Evolutionary conservation across 2,888 invertebrate species (phyloP), one percentile per base, ranked within the genome.

Genomic region (Syrista parreyssii): DNA sequence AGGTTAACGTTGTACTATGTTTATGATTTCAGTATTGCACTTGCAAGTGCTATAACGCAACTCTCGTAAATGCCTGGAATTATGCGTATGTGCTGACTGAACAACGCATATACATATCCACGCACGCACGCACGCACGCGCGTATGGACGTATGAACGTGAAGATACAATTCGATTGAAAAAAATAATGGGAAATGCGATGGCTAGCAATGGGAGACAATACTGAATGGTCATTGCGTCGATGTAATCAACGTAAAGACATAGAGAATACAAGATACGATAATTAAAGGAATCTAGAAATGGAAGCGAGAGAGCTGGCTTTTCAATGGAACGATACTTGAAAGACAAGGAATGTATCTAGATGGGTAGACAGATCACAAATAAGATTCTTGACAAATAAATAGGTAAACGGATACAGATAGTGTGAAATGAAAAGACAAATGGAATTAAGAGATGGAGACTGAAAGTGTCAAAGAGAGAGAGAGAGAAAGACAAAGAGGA

Each of bases 191-290:
- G 88, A 87, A 88, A 90, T 86, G 86, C 89, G 88, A 88, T 89
- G 86, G 88, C 87, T 89, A 90, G 90, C 89, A 86, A 88, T 89
- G 89, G 91, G 90, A 91, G 87, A 87, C 90, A 90, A 88, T 90
- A 91, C 95, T 95, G 95, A 95, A 95, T 95, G 95, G 95, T 95
- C 95, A 95, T 95, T 95, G 95, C 94, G 94, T 92, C 90, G 92
- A 93, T 92, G 90, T 90, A 90, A 87, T 88, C 86, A 89, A 91
- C 86, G 86, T 83, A 87, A 86, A 86, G 82, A 86, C 83, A 85
- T 83, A 82, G 81, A 84, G 77, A 82, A 55, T 34, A 2, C 34
- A 68, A 78, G 75, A 75, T 73, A 76, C 75, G 68, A 80, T 75
- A 79, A 74, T 75, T 71, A 68, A 68, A 68, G 68, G 30, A 68